phyloP scores from a whole-genome alignment of 2,888 invertebrate species.

The Perizoma flavofasciatum region DNA sequence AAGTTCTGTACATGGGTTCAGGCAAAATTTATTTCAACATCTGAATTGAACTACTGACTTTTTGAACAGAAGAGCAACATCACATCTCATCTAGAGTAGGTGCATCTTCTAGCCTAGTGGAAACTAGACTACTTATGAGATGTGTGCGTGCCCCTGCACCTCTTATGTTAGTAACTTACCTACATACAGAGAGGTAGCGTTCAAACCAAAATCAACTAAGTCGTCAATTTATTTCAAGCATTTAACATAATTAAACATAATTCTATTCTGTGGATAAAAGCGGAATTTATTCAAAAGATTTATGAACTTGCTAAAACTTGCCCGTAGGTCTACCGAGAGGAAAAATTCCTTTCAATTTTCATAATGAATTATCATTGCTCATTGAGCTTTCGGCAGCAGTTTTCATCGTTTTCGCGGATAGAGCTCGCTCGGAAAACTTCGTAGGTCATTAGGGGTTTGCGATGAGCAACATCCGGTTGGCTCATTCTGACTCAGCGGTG shows the following conservation, averaged over 20 bases:
- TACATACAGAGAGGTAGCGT: no score
- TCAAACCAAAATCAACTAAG: no score
- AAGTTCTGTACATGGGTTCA: no score
- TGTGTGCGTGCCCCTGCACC: no score
- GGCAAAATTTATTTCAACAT: no score
- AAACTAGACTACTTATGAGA: no score
- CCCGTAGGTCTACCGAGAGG: slow-evolving; percentile 42
- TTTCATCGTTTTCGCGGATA: slow-evolving; percentile 50
- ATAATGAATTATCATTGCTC: slow-evolving; percentile 71
- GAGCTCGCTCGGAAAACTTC: slow-evolving; percentile 53
- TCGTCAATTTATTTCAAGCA: background rate
- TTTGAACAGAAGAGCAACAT: no score
- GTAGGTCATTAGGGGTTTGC: slow-evolving; percentile 40
- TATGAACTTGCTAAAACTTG: slow-evolving; percentile 16
- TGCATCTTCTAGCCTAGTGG: no score
- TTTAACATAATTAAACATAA: background rate
- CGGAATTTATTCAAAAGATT: slow-evolving; percentile 15
- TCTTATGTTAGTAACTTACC: no score
- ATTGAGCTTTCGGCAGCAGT: slow-evolving; percentile 72
- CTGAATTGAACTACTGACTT: no score
- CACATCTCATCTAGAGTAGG: no score
- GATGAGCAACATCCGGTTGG: slow-evolving; percentile 40
- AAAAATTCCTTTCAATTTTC: slow-evolving; percentile 62
- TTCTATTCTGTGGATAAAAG: background rate
- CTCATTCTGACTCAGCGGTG: slow-evolving; percentile 65